phyloP scores from a whole-genome alignment of 2,888 invertebrate species.

The Cryptosula pallasiana region DNA sequence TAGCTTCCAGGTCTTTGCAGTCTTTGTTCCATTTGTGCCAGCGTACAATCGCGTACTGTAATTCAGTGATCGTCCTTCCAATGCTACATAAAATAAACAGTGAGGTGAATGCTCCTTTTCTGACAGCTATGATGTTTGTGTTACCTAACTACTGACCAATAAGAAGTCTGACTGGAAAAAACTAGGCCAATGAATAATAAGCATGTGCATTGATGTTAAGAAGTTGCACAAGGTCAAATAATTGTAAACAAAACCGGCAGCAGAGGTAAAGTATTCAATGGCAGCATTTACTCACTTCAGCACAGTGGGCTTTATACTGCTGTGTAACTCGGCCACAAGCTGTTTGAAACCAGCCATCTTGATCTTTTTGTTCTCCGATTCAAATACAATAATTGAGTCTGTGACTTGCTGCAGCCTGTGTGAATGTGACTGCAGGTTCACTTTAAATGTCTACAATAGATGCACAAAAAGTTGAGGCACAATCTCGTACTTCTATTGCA shows the following conservation, averaged over 20 bases:
- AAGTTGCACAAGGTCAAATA: too few relatives aligned
- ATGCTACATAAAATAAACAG: background rate
- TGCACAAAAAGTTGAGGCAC: background rate
- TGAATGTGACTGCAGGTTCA: constrained; percentile 13
- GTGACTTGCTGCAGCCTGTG: constrained; percentile 3
- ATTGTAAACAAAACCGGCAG: too few relatives aligned
- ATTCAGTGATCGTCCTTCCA: constrained; percentile 2
- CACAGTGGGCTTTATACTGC: background rate
- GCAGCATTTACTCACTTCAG: background rate
- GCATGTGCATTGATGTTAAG: too few relatives aligned
- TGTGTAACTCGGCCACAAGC: background rate
- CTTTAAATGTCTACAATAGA: background rate
- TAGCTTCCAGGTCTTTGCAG: constrained; percentile 3
- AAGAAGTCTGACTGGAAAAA: too few relatives aligned
- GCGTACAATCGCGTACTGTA: background rate
- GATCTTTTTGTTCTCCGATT: constrained; percentile 19
- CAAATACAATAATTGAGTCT: constrained; percentile 11
- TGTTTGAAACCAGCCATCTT: constrained; percentile 18
- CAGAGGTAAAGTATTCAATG: too few relatives aligned
- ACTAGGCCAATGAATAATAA: too few relatives aligned
- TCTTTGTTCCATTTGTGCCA: constrained; percentile 19
- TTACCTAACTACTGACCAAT: too few relatives aligned
- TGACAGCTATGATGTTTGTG: too few relatives aligned
- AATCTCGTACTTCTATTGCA: too few relatives aligned
- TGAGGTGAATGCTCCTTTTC: too few relatives aligned